Evolutionary conservation across 2,113 vertebrate species (phyloP).

Genomic region (Rhynchomys soricoides): DNA sequence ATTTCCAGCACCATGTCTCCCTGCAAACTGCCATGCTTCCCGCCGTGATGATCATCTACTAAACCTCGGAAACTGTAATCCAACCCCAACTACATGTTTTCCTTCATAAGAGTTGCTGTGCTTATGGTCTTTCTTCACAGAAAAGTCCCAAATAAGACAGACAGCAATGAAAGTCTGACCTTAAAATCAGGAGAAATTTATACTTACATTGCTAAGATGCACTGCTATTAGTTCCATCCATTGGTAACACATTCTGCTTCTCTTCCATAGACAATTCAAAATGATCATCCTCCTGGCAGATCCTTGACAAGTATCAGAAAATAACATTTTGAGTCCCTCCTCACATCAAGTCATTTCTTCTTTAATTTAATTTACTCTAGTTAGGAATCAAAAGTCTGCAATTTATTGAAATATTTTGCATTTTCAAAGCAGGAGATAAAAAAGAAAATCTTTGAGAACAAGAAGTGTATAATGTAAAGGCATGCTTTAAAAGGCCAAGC

Average conservation of each 20-base stretch:
- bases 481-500: not conserved
- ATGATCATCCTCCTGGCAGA: not conserved
- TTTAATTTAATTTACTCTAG: not conserved
- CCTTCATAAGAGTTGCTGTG: not conserved
- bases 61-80: not conserved
- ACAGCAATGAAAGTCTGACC: not conserved
- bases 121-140: not conserved
- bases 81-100: not conserved
- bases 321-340: not conserved
- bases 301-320: not conserved
- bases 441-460: not conserved
- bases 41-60: not conserved
- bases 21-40: not conserved
- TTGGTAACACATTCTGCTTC: not conserved
- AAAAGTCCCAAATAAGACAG: not conserved
- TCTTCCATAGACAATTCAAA: slow-evolving; percentile 11
- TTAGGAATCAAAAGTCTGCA: not conserved
- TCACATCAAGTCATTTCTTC: not conserved
- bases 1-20: not conserved
- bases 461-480: not conserved
- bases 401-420: not conserved
- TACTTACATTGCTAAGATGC: not conserved
- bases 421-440: not conserved
- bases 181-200: slow-evolving; percentile 18
- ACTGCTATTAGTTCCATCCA: not conserved